These are phyloP conservation scores for Metalampra italica DNA, from an alignment of 2,888 invertebrate species.

Conservation along the genomic window DNA sequence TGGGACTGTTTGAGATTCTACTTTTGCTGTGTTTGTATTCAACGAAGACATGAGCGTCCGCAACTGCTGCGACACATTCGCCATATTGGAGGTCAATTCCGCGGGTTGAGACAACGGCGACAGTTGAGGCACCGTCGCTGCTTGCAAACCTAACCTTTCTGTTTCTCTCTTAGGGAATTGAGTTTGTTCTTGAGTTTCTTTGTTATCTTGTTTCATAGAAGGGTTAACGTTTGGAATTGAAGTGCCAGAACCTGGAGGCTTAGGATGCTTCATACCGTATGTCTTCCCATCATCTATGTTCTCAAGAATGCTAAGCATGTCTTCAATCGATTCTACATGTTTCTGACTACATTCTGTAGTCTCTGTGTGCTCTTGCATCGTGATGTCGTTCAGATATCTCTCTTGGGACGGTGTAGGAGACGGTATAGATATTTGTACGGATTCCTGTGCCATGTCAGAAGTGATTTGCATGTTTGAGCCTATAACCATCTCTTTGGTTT, in stretches of 20 bases:
- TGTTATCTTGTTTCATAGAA: constrained; percentile 35
- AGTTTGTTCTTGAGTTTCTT: constrained; percentile 47
- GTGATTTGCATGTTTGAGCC: constrained; percentile 77
- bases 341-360: constrained; percentile 73
- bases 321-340: constrained; percentile 82
- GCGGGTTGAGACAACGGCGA: constrained; percentile 85
- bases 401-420: constrained; percentile 82
- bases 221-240: constrained; percentile 33
- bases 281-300: constrained; percentile 75
- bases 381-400: constrained; percentile 80
- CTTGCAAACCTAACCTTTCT: constrained; percentile 56
- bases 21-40: constrained; percentile 72
- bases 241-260: constrained; percentile 28
- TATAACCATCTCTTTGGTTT: constrained; percentile 76
- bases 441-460: constrained; percentile 79
- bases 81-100: constrained; percentile 84
- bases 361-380: constrained; percentile 78
- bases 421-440: constrained; percentile 82
- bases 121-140: constrained; percentile 81
- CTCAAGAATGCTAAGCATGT: constrained; percentile 84
- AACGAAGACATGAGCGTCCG: constrained; percentile 83
- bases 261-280: constrained; percentile 43
- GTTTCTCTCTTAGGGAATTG: constrained; percentile 51
- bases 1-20: constrained; percentile 58
- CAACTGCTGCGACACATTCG: constrained; percentile 83